A percentile compares a stretch with the other conserved stretches of the same genome.
Evolutionary conservation across 2,888 invertebrate genomes (phyloP).

Genomic region (Dorcus hopei): DNA sequence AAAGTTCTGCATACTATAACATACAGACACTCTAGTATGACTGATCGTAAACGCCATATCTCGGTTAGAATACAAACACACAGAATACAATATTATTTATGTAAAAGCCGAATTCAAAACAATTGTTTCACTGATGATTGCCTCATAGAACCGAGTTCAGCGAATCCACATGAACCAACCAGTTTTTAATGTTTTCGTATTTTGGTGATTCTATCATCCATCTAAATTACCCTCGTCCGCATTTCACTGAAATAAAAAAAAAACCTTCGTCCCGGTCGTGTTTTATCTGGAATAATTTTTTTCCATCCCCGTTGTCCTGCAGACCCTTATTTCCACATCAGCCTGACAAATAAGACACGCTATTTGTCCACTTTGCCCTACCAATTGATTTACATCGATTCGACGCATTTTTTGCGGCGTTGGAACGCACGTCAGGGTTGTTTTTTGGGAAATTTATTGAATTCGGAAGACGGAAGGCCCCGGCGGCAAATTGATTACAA

Average conservation of each 20-base stretch:
- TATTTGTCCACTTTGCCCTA: conserved; percentile 47
- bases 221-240: conserved; percentile 11
- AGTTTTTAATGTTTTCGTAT: too few species aligned
- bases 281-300: conserved; percentile 36
- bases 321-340: conserved; percentile 46
- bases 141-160: too few species aligned
- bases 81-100: too few species aligned
- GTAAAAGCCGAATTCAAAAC: too few species aligned
- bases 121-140: too few species aligned
- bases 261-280: conserved; percentile 7
- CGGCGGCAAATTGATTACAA: background rate
- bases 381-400: conserved; percentile 50
- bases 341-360: conserved; percentile 48
- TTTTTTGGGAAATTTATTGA: background rate
- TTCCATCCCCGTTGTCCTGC: conserved; percentile 31
- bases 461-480: background rate
- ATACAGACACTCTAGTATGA: too few species aligned
- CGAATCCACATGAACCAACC: too few species aligned
- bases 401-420: conserved; percentile 3
- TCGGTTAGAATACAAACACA: too few species aligned
- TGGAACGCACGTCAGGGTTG: background rate
- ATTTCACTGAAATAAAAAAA: conserved; percentile 3
- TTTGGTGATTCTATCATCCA: too few species aligned
- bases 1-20: too few species aligned
- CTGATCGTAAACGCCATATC: too few species aligned